Evolutionary conservation across 30 jellyfish, hydroid and myxozoan species (phyloP).

Genomic region (Pelagia noctiluca): DNA sequence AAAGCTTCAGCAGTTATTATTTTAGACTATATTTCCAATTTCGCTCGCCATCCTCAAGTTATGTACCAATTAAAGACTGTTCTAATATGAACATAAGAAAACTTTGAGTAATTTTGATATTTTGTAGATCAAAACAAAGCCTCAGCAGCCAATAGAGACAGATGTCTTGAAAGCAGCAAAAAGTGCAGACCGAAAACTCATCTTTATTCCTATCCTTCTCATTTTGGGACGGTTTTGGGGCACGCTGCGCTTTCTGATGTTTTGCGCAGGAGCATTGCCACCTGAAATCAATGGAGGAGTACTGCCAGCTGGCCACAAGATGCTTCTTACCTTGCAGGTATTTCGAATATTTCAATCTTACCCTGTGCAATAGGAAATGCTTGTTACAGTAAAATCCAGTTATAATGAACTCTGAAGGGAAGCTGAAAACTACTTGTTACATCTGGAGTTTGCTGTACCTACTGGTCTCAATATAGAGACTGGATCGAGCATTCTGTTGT

Average conservation of each 20-base stretch:
- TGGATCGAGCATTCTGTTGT: too few species aligned
- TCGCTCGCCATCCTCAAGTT: too few species aligned
- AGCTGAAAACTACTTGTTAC: too few species aligned
- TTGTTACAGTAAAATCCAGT: too few species aligned
- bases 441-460: too few species aligned
- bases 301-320: constrained; percentile 31
- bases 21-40: too few species aligned
- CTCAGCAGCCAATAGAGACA: constrained; percentile 24
- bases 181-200: constrained; percentile 82
- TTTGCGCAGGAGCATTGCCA: background rate
- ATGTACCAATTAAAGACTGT: too few species aligned
- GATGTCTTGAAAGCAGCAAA: constrained; percentile 78
- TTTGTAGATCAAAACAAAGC: constrained; percentile 24
- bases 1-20: too few species aligned
- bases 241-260: constrained; percentile 73
- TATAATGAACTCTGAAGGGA: too few species aligned
- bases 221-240: constrained; percentile 84
- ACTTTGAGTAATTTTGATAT: background rate
- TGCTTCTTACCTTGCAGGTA: constrained; percentile 80
- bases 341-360: background rate
- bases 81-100: too few species aligned
- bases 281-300: background rate
- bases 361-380: background rate
- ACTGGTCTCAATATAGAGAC: too few species aligned
- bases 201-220: constrained; percentile 80